These are phyloP conservation scores for Girardinichthys multiradiatus DNA, from an alignment of 2,113 vertebrate species.

Conservation along the genomic window DNA sequence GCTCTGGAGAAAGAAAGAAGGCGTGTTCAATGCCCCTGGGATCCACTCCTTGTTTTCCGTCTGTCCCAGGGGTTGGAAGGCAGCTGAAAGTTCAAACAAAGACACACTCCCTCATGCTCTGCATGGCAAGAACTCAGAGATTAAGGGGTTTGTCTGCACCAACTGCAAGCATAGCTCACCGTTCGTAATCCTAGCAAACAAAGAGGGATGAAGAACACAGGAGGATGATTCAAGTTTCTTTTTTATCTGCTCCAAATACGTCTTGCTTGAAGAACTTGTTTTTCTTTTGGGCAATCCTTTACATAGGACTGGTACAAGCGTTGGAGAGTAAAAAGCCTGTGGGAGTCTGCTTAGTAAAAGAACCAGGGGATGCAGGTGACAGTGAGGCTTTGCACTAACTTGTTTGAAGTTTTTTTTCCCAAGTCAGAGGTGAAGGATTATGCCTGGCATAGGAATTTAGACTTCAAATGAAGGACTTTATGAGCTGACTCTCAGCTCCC, in stretches of 20 bases:
- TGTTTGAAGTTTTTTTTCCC: slow-evolving; percentile 73
- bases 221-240: slow-evolving; percentile 42
- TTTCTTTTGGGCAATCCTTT: slow-evolving; percentile 39
- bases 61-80: slow-evolving; percentile 72
- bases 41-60: slow-evolving; percentile 79
- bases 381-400: slow-evolving; percentile 63
- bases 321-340: slow-evolving; percentile 28
- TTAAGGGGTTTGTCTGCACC: slow-evolving; percentile 76
- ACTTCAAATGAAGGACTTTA: slow-evolving; percentile 67
- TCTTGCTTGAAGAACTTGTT: slow-evolving; percentile 43
- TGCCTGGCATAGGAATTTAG: slow-evolving; percentile 75
- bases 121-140: slow-evolving; percentile 75
- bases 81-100: slow-evolving; percentile 79
- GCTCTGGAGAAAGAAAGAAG: slow-evolving; percentile 52
- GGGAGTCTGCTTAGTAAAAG: slow-evolving; percentile 48
- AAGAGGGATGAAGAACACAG: slow-evolving; percentile 45
- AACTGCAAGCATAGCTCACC: slow-evolving; percentile 64
- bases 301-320: slow-evolving; percentile 16
- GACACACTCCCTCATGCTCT: slow-evolving; percentile 72
- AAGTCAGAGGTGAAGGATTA: slow-evolving; percentile 82
- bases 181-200: slow-evolving; percentile 63
- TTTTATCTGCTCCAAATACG: slow-evolving; percentile 34
- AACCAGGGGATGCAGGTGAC: slow-evolving; percentile 67
- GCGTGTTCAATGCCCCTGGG: slow-evolving; percentile 58
- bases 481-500: slow-evolving; percentile 48